Percentiles rank a stretch among this genome's conserved stretches.
Conservation (phyloP, 2,113 vertebrate species). For the Columba livia region DNA sequence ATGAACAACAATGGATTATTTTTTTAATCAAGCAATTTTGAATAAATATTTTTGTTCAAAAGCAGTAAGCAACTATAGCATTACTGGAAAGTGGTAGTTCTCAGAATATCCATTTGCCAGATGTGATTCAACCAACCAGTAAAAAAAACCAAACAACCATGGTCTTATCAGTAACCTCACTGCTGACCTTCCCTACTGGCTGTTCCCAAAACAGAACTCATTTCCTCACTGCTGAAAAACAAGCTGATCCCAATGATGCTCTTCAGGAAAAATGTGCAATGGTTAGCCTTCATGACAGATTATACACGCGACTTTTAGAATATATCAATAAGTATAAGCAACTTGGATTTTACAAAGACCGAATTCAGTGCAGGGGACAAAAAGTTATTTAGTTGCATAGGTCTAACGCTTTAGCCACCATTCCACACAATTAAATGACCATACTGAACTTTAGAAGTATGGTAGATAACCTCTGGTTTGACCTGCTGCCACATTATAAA, state of each 20-base stretch:
- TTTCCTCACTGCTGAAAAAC: not conserved
- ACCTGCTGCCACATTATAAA: slow-evolving; percentile 33
- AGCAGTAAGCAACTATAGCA: not conserved
- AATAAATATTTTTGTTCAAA: slow-evolving; percentile 68
- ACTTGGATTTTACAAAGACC: not conserved
- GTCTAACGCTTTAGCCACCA: not conserved
- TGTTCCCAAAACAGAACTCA: not conserved
- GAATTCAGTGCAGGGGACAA: not conserved
- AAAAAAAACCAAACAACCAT: not conserved
- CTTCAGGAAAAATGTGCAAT: not conserved
- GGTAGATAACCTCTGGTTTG: slow-evolving; percentile 19
- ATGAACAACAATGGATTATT: slow-evolving; percentile 45
- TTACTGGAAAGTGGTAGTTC: not conserved
- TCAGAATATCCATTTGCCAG: not conserved
- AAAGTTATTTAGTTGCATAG: not conserved
- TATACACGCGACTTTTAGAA: not conserved
- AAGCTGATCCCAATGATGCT: not conserved
- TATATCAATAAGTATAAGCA: not conserved
- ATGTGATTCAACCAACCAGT: not conserved
- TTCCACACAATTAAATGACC: not conserved
- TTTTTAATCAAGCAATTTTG: slow-evolving; percentile 58
- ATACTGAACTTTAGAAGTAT: not conserved
- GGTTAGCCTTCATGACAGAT: not conserved
- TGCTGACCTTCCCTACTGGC: not conserved
- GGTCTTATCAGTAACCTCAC: not conserved